These are phyloP conservation scores for Cygnus buccinator DNA, from an alignment of 2,113 vertebrate genomes.

Conservation along the genomic window DNA sequence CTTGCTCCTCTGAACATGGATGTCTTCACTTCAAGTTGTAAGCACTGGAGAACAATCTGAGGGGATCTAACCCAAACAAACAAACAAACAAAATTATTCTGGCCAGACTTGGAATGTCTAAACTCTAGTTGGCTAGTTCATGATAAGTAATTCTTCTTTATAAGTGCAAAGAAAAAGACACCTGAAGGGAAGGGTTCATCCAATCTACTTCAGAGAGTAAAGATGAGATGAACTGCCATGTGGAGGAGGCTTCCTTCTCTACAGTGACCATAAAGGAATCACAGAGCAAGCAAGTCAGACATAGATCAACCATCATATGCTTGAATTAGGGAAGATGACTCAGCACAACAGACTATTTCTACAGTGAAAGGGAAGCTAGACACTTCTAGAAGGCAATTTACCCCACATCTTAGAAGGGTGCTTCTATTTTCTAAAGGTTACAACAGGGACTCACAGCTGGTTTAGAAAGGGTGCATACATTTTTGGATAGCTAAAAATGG, in stretches of 20 bases:
- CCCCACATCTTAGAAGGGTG: background rate
- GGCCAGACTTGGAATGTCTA: fast-evolving
- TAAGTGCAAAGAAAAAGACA: background rate
- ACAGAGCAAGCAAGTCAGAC: background rate
- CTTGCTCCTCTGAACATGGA: background rate
- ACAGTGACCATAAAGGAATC: background rate
- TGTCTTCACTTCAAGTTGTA: background rate
- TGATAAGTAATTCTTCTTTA: background rate
- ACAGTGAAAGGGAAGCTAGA: background rate
- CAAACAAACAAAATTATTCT: background rate
- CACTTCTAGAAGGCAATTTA: background rate
- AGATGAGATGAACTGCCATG: background rate
- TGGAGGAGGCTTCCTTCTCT: background rate
- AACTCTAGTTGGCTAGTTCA: background rate
- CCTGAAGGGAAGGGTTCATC: background rate
- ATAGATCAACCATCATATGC: background rate
- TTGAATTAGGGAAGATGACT: background rate
- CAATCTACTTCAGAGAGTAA: background rate
- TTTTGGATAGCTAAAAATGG: background rate
- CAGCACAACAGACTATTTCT: background rate
- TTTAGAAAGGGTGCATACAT: background rate
- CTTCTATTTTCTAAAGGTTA: background rate
- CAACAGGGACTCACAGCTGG: background rate
- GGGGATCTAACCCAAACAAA: background rate
- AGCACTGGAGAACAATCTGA: background rate